Evolutionary conservation across 2,888 invertebrate genomes (phyloP).

Genomic region (Rhagonycha fulva): DNA sequence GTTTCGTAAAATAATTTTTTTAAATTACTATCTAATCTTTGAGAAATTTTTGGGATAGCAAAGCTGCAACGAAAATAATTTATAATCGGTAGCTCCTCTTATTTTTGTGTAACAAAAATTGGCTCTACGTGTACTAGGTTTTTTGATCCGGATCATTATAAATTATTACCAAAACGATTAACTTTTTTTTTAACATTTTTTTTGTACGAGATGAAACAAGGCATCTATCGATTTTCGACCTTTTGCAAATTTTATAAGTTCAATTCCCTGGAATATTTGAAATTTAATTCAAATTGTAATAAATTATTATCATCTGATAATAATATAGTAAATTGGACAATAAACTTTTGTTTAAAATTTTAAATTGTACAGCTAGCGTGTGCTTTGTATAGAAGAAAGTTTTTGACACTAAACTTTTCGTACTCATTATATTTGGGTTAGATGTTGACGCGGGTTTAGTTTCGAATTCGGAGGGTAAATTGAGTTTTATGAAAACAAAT

Average conservation of each 20-base stretch:
- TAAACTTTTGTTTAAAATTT: background rate
- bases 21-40: too few species aligned
- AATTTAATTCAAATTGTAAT: background rate
- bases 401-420: background rate
- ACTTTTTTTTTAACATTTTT: background rate
- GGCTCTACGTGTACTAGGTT: too few species aligned
- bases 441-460: background rate
- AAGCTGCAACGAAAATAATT: too few species aligned
- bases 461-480: constrained; percentile 5
- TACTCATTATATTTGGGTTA: background rate
- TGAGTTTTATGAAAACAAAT: constrained; percentile 8
- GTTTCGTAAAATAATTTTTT: too few species aligned
- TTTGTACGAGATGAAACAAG: background rate
- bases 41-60: too few species aligned
- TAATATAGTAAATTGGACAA: background rate
- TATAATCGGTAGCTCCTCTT: too few species aligned
- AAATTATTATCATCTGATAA: background rate
- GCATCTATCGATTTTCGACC: background rate
- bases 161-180: too few species aligned
- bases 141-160: too few species aligned
- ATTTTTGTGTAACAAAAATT: background rate
- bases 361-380: background rate
- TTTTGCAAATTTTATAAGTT: background rate
- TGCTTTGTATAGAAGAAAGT: background rate
- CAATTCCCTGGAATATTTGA: background rate